Evolutionary conservation across 2,113 vertebrate species (phyloP).

Genomic region (Alligator sinensis): DNA sequence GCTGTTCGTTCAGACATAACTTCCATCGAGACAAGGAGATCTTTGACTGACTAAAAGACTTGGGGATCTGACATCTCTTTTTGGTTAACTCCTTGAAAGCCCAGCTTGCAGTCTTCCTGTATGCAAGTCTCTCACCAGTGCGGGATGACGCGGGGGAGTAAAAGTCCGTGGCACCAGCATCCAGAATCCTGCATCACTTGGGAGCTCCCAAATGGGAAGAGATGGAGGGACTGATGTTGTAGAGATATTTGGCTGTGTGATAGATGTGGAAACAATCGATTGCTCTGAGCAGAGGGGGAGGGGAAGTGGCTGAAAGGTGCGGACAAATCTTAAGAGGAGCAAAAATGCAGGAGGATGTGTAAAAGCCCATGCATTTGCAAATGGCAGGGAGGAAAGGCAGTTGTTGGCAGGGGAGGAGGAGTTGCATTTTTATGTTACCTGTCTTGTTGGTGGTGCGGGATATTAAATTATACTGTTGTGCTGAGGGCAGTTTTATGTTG

Average conservation of each 20-base stretch:
- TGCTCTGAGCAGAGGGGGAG: background rate
- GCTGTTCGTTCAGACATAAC: background rate
- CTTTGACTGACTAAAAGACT: background rate
- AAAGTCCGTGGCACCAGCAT: background rate
- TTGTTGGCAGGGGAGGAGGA: background rate
- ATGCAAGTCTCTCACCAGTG: background rate
- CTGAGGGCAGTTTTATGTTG: background rate
- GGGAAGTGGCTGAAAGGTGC: background rate
- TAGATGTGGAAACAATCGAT: background rate
- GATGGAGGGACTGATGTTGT: background rate
- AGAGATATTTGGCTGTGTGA: background rate
- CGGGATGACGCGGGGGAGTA: background rate
- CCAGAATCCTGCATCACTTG: background rate
- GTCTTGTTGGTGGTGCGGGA: background rate
- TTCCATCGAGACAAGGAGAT: background rate
- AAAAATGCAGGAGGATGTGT: fast-evolving
- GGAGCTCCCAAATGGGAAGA: background rate
- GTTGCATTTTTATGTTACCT: background rate
- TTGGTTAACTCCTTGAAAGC: background rate
- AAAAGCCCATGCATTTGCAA: background rate
- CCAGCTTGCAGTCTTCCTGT: background rate
- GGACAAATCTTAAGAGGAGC: background rate
- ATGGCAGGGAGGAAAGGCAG: background rate
- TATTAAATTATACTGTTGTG: fast-evolving
- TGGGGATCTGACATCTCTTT: background rate